Evolutionary conservation across 2,888 invertebrate species (phyloP), one percentile per base, ranked within the genome.

Genomic region (Epiblema foenella): DNA sequence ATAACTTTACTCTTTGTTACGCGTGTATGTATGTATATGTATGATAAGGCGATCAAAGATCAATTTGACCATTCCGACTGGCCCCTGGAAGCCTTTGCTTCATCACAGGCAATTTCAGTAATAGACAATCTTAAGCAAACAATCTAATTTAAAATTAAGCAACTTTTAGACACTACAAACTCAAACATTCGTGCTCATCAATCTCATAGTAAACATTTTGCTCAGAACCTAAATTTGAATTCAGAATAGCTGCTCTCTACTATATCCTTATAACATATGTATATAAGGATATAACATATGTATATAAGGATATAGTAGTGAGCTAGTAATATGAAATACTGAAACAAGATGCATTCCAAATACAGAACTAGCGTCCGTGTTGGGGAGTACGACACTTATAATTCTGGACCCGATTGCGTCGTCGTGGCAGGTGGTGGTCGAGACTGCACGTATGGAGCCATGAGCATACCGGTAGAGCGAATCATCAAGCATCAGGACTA

Each of bases 341-440:
- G n/a, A 29, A 29, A 56, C 33, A 10, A 33, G 15, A 33, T n/a
- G 11, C 42, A 9, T 39, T 46, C 29, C 20, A 20, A 10, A 24
- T 57, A n/a, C 78, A 87, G 88, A 0, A 74, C 67, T 18, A 84
- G 83, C 75, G 83, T 88, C 0, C 85, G 87, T 2, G 82, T 94
- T 2, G 94, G 94, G 2, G 94, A 94, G 80, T 93, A 90, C 79
- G 87, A 94, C 79, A 90, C 85, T 0, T 76, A 75, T 1, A 83
- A 85, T 24, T 58, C 76, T 0, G 85, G 82, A 0, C 68, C 67
- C 0, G 94, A 94, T 78, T 94, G 94, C 75, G 78, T 87, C 2
- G 68, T 70, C 0, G 78, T 78, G 0, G 80, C 78, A 5, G 33
- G 49, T 29, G 24, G 54, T 18, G 18, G 18, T 4, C 52, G 24